A percentile compares a stretch with the other conserved stretches of the same genome.
Conservation (phyloP, 2,888 invertebrate genomes). For the Dryobotodes eremita region DNA sequence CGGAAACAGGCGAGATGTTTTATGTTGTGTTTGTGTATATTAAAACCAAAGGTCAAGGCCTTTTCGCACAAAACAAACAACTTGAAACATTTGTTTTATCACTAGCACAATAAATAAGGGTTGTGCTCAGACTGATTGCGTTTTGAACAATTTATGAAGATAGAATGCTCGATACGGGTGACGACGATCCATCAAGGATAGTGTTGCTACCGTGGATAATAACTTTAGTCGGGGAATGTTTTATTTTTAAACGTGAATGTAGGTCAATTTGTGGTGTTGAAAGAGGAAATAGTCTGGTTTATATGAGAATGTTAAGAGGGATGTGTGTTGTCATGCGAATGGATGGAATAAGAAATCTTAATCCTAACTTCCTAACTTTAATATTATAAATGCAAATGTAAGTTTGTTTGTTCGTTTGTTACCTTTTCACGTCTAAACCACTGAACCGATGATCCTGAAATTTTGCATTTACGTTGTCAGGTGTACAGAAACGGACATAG, state of each 20-base stretch:
- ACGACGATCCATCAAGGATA: conserved; percentile 56
- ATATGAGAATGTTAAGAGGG: too few species aligned
- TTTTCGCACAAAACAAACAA: conserved; percentile 20
- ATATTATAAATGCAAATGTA: too few species aligned
- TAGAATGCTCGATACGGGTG: conserved; percentile 56
- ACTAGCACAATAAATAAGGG: conserved; percentile 63
- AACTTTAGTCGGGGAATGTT: conserved; percentile 43
- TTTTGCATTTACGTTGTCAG: too few species aligned
- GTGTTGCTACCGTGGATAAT: conserved; percentile 57
- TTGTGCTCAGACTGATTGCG: conserved; percentile 64
- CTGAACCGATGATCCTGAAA: too few species aligned
- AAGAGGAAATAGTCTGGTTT: not conserved
- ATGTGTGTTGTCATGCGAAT: too few species aligned
- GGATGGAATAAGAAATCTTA: too few species aligned
- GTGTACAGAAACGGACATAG: too few species aligned
- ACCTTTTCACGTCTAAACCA: too few species aligned
- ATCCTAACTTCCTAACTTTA: too few species aligned
- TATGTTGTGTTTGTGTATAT: not conserved
- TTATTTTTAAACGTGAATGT: conserved; percentile 38
- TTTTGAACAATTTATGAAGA: conserved; percentile 71
- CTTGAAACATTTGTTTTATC: conserved; percentile 62
- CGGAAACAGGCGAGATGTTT: not conserved
- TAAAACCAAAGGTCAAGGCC: conserved; percentile 33
- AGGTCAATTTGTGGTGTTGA: conserved; percentile 20
- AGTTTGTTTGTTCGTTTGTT: too few species aligned